phyloP scores from a whole-genome alignment of 2,888 invertebrate species.

The Meloe dianella region DNA sequence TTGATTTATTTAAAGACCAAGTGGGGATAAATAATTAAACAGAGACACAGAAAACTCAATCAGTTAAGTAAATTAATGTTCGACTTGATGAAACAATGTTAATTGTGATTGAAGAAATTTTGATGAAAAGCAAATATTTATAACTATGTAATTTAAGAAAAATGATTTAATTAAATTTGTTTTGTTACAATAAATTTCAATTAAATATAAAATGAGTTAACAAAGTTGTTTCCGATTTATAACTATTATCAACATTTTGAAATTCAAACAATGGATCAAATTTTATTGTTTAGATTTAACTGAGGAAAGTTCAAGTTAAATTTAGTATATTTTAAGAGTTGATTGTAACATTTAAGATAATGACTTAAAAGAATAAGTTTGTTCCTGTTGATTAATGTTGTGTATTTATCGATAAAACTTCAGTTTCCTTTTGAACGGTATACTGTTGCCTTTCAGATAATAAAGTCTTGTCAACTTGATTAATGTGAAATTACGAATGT shows the following conservation, averaged over 20 bases:
- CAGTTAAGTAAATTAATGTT: neutral
- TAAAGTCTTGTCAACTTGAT: neutral
- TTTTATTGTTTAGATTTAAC: neutral
- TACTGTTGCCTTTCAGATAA: neutral
- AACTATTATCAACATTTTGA: neutral
- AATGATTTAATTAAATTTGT: neutral
- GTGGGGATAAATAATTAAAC: neutral
- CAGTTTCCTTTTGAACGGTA: neutral
- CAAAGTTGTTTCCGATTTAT: neutral
- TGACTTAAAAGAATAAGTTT: neutral
- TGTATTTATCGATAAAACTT: constrained; percentile 3
- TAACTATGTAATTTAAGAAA: no score
- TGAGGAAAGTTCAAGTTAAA: neutral
- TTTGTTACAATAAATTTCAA: neutral
- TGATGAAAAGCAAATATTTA: neutral
- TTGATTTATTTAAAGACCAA: neutral
- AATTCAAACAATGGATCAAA: neutral
- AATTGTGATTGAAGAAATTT: neutral
- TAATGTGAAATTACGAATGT: neutral
- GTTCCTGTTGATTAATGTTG: constrained; percentile 1
- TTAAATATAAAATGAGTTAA: neutral
- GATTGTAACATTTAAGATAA: neutral
- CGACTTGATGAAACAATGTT: neutral
- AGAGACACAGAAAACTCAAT: neutral
- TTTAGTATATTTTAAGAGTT: neutral